These are phyloP conservation scores for Augiades crinisus DNA, from an alignment of 2,888 invertebrate genomes.

Conservation along the genomic window DNA sequence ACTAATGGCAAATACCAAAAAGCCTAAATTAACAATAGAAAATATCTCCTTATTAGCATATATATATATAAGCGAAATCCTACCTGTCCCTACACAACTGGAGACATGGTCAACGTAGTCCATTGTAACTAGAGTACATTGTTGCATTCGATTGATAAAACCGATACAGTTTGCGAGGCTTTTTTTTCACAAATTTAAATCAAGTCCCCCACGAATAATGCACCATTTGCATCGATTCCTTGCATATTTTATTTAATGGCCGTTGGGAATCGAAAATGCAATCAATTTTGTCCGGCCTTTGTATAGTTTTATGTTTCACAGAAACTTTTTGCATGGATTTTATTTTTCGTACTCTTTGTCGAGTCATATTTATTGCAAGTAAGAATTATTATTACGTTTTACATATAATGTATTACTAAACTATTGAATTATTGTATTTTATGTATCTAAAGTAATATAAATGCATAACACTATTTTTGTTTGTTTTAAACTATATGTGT, in stretches of 20 bases:
- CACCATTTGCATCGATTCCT: slow-evolving; percentile 64
- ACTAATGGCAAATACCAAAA: no score
- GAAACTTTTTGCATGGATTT: slow-evolving; percentile 2
- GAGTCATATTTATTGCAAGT: no score
- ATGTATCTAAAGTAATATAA: no score
- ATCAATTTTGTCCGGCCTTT: slow-evolving; percentile 18
- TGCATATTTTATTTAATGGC: slow-evolving; percentile 50
- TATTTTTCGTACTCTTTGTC: slow-evolving; percentile 5
- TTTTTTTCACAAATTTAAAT: slow-evolving; percentile 77
- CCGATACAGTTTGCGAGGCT: slow-evolving; percentile 74
- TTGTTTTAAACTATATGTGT: no score
- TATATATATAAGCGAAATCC: no score
- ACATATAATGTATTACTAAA: no score
- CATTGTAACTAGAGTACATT: slow-evolving; percentile 62
- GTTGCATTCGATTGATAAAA: slow-evolving; percentile 64
- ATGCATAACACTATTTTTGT: no score
- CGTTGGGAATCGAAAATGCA: slow-evolving; percentile 35
- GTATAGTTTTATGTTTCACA: slow-evolving; percentile 22
- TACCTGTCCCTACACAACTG: no score
- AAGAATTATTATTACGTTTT: no score
- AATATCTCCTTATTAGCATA: no score
- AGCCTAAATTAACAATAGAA: no score
- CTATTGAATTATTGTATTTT: no score
- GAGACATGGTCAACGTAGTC: slow-evolving; percentile 51
- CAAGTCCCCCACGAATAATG: slow-evolving; percentile 54